phyloP scores from a whole-genome alignment of 2,888 invertebrate species.

The Mesorhabditis belari region DNA sequence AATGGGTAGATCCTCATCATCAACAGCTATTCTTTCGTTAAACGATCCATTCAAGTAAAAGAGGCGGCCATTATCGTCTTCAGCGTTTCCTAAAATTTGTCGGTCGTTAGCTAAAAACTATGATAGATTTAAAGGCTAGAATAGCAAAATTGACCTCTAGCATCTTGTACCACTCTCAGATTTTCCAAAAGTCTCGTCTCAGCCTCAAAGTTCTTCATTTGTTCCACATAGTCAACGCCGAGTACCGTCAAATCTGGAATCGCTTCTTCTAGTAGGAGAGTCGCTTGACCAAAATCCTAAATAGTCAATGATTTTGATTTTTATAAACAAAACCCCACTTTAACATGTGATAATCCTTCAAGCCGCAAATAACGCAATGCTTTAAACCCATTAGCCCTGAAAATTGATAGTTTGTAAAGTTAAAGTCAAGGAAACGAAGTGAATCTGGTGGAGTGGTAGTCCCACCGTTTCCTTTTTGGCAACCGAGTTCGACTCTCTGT shows the following conservation, averaged over 20 bases:
- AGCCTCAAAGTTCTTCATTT: slow-evolving; percentile 28
- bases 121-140: background rate
- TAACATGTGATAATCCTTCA: slow-evolving; percentile 49
- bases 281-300: slow-evolving; percentile 52
- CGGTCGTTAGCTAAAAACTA: background rate
- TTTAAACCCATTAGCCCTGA: slow-evolving; percentile 65
- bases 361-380: slow-evolving; percentile 56
- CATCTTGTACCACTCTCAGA: slow-evolving; percentile 46
- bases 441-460: too few relatives aligned
- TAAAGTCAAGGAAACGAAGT: background rate
- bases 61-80: slow-evolving; percentile 49
- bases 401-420: background rate
- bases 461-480: too few relatives aligned
- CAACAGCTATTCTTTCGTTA: slow-evolving; percentile 43
- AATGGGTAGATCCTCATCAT: slow-evolving; percentile 46
- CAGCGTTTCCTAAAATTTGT: slow-evolving; percentile 35
- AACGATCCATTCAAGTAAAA: slow-evolving; percentile 44
- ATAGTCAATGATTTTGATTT: slow-evolving; percentile 31
- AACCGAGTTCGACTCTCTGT: too few relatives aligned
- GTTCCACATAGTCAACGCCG: slow-evolving; percentile 53
- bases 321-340: too few relatives aligned
- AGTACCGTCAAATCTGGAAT: slow-evolving; percentile 54
- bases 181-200: slow-evolving; percentile 41
- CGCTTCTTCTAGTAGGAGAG: slow-evolving; percentile 55
- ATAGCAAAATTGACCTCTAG: slow-evolving; percentile 24